Evolutionary conservation across 1,140 invertebrate genomes (phyloP), one percentile per base, ranked within the genome.

Genomic region (Ceratina calcarata): DNA sequence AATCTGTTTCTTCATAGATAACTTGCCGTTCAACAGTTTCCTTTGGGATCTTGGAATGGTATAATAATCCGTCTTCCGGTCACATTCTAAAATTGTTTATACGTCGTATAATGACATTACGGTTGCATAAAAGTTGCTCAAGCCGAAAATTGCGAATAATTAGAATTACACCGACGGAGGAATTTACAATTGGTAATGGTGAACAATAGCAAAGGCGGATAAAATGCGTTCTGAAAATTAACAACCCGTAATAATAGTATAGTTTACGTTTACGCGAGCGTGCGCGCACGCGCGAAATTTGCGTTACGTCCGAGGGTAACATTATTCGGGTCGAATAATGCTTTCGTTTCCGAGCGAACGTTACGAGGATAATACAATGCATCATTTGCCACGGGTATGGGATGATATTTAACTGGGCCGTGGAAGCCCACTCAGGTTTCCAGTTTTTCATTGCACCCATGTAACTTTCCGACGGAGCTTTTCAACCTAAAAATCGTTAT

Each of bases 291-390:
- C 15, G 22, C 24, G 10, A 49, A 70, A 53, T 77, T 45, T 49
- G 58, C 24, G 37, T 69, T 71, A 16, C 68, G 24, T 49, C 32
- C 32, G 69, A 53, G 61, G 51, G 53, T 72, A 78, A 72, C 76
- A 72, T 72, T 64, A 72, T 72, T 78, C 76, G 22, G 7, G 18
- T 6, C 76, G 69, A 72, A 72, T 45, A 78, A 71, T 32, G 76
- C 32, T 78, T 64, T 72, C 69, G 69, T 49, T 72, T 72, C 68
- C 67, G 27, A 24, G 58, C 49, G 7, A 45, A 24, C 60, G 60
- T 71, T 64, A 55, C 76, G 24, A 20, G 51, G 49, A 78, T 72
- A 78, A 78, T 64, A 49, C 76, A 24, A 24, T 45, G 58, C 68
- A 78, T 78, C 76, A 72, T 78, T 78, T 32, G 32, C 76, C 60